Base-by-base conservation (phyloP, 2,113 vertebrate species). In the Mastomys natalensis region DNA sequence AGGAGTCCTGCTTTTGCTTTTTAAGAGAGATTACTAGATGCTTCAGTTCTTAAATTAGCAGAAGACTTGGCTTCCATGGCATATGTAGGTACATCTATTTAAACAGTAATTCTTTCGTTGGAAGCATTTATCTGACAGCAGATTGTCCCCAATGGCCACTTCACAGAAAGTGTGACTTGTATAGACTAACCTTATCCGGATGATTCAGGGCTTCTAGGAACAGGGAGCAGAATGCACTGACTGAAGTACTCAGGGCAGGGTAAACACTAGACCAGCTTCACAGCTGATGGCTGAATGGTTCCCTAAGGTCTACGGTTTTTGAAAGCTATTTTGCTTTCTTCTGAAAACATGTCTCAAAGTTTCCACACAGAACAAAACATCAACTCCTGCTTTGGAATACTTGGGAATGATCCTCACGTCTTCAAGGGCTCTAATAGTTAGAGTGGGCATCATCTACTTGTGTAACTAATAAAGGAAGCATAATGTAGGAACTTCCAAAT, bases 101-200 rank as follows among this genome's bases (percentile, higher is more conserved):
- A 99, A 99, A 99, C 98, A 98, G 98, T 98, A 99, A 99, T 99
- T 98, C 98, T 98, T 98, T 98, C 97, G 98, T 98, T 98, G 98
- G 98, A 99, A 99, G 98, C 98, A 98, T 99, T 99, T 99, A 98
- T 99, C 98, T 98, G 98, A 97, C 98, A 97, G 98, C 95, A 96
- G 98, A 98, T 97, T 98, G 98, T 98, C 98, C 98, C 98, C 98
- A 98, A 97, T 93, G 99, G 98, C 98, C 98, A 98, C 99, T 99
- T 98, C 98, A 98, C 98, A 98, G 98, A 98, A 99, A 98, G 98
- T 98, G 97, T 98, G 98, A 98, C 98, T 99, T 98, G 98, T 98
- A 99, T 99, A 98, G 98, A 98, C 98, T 98, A 99, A 99, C 98
- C 98, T 98, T 98, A 98, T 98, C 98, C 98, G 97, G 97, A 97